A percentile compares a stretch with the other conserved stretches of the same genome.
Conservation (phyloP, 2,888 invertebrate genomes). For the Chrysolina haemoptera region DNA sequence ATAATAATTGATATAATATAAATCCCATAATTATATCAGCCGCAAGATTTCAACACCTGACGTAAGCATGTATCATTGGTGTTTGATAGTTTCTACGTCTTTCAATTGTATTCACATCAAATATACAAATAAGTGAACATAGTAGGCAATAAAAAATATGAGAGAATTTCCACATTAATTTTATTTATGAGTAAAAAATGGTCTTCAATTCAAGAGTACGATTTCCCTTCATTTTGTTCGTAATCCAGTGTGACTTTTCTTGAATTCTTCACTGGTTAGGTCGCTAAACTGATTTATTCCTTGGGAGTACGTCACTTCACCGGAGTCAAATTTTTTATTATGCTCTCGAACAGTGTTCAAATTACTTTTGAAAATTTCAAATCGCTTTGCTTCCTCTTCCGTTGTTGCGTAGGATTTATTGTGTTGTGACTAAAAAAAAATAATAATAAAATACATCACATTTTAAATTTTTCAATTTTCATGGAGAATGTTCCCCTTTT, state of each 20-base stretch:
- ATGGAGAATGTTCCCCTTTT: too few species aligned
- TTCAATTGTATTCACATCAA: too few species aligned
- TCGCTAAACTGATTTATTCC: slow-evolving; percentile 48
- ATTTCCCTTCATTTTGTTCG: neutral
- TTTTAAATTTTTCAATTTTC: too few species aligned
- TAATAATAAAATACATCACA: neutral
- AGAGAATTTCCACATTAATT: neutral
- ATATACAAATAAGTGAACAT: too few species aligned
- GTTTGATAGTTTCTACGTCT: too few species aligned
- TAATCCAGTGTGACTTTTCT: neutral
- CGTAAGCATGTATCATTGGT: too few species aligned
- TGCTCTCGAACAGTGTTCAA: slow-evolving; percentile 43
- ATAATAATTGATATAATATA: too few species aligned
- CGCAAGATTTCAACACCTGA: too few species aligned
- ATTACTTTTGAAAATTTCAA: slow-evolving; percentile 43
- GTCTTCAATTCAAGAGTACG: neutral
- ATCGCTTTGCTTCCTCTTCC: slow-evolving; percentile 46
- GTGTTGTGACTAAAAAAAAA: slow-evolving; percentile 40
- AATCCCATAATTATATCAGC: too few species aligned
- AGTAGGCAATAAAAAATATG: neutral
- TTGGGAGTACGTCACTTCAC: slow-evolving; percentile 43
- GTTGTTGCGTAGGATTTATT: slow-evolving; percentile 41
- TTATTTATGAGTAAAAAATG: neutral
- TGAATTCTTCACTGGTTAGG: slow-evolving; percentile 47
- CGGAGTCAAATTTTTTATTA: slow-evolving; percentile 44